phyloP scores from a whole-genome alignment of 1,140 invertebrate genomes.

The Temnothorax nylanderi region DNA sequence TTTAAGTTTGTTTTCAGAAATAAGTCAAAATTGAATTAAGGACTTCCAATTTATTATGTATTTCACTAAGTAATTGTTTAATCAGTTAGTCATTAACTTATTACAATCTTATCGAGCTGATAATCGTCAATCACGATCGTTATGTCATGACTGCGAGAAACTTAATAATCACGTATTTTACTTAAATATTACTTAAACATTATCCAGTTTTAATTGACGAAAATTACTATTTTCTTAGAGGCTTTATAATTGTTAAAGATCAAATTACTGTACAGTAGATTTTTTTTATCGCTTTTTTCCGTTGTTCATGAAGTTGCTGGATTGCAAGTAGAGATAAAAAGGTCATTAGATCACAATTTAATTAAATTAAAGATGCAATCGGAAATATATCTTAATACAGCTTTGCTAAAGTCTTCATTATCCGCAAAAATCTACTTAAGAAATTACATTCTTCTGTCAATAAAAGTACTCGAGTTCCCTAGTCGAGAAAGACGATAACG shows the following conservation, averaged over 20 bases:
- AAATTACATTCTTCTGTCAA: background rate
- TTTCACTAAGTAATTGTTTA: background rate
- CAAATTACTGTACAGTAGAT: background rate
- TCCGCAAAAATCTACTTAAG: background rate
- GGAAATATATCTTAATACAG: background rate
- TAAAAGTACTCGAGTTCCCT: background rate
- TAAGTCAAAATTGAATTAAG: background rate
- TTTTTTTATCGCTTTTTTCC: background rate
- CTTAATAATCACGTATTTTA: slow-evolving; percentile 6
- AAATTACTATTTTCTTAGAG: background rate
- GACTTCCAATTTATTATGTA: background rate
- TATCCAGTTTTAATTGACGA: background rate
- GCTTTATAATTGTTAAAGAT: background rate
- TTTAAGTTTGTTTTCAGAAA: background rate
- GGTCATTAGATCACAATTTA: background rate
- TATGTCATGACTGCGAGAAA: background rate
- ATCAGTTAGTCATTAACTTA: background rate
- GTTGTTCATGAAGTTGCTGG: background rate
- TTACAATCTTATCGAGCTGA: background rate
- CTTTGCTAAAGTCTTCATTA: background rate
- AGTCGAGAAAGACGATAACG: background rate
- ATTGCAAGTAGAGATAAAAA: background rate
- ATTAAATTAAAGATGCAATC: slow-evolving; percentile 15
- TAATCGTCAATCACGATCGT: background rate
- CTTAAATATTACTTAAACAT: background rate